Evolutionary conservation across 2,113 vertebrate genomes (phyloP).

Genomic region (Syrmaticus mikado): DNA sequence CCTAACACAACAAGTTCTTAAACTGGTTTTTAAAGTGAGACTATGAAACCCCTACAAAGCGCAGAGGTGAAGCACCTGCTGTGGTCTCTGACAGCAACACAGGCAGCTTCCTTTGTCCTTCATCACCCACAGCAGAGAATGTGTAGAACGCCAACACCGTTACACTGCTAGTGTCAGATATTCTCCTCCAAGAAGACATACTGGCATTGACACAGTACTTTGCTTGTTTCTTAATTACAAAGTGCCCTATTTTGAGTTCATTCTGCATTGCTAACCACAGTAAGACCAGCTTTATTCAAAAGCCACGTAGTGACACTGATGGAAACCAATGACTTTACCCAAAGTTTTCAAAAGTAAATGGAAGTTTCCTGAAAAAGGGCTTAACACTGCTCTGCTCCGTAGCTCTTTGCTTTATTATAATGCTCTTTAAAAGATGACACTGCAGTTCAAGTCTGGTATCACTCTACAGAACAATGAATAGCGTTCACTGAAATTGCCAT

Average conservation of each 20-base stretch:
- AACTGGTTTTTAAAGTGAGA: background rate
- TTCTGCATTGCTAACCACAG: no score
- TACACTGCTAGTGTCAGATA: background rate
- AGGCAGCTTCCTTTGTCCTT: background rate
- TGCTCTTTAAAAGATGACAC: constrained; percentile 71
- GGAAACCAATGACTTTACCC: no score
- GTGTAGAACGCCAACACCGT: background rate
- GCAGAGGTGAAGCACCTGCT: accelerated
- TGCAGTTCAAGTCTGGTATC: constrained; percentile 63
- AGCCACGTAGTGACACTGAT: accelerated
- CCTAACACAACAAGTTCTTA: background rate
- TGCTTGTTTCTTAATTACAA: background rate
- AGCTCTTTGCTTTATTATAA: constrained; percentile 75
- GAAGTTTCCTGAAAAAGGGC: constrained; percentile 3
- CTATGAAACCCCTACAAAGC: background rate
- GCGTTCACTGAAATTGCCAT: constrained; percentile 40
- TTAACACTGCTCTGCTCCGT: background rate
- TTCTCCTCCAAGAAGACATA: background rate
- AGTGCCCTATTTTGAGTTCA: background rate
- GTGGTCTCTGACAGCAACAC: background rate
- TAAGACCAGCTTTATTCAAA: background rate
- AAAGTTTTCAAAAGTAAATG: background rate
- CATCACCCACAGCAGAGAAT: background rate
- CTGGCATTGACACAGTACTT: background rate
- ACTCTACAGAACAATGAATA: constrained; percentile 66